Evolutionary conservation across 2,888 invertebrate species (phyloP).

Genomic region (Drosophila sordidapex): DNA sequence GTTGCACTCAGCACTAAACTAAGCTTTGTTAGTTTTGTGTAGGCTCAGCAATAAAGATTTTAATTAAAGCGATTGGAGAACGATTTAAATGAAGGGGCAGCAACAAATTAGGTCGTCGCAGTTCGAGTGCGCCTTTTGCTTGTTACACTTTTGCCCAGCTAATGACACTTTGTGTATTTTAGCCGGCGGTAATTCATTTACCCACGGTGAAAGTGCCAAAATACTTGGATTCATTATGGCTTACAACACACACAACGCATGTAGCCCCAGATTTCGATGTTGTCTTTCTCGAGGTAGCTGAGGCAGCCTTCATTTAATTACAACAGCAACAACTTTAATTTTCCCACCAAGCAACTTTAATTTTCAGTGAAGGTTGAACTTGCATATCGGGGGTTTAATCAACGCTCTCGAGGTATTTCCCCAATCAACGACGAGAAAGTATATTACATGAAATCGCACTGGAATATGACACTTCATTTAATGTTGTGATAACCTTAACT

Average conservation of each 20-base stretch:
- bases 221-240: constrained; percentile 19
- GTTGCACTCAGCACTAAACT: constrained; percentile 31
- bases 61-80: constrained; percentile 75
- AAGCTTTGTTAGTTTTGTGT: constrained; percentile 41
- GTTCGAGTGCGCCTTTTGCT: constrained; percentile 55
- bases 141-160: constrained; percentile 39
- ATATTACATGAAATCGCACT: neutral
- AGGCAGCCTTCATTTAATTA: constrained; percentile 9
- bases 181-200: constrained; percentile 10
- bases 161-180: constrained; percentile 37
- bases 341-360: neutral
- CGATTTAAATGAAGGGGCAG: constrained; percentile 58
- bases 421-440: neutral
- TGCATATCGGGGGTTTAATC: neutral
- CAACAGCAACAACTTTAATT: neutral
- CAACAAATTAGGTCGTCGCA: constrained; percentile 46
- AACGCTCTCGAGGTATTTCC: neutral
- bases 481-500: neutral
- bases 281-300: neutral
- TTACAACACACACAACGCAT: neutral
- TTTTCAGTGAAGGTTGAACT: neutral
- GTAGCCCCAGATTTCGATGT: neutral
- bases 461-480: neutral
- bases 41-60: constrained; percentile 70
- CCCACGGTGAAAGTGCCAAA: constrained; percentile 49